Conservation (phyloP, 2,113 vertebrate species). For the Grus americana region DNA sequence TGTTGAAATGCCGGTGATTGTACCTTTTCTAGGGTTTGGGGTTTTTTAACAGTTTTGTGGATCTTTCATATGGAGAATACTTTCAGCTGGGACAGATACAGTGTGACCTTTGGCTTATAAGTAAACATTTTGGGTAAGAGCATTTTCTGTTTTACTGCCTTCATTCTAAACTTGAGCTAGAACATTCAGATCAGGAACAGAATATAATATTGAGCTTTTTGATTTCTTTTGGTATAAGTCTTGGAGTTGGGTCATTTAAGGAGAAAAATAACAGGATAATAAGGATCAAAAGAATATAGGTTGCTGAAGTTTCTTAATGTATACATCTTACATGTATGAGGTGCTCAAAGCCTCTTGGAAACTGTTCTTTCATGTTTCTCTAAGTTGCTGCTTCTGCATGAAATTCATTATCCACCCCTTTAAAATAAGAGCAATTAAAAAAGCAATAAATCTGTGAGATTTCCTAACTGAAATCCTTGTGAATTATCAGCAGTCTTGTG, state of each 20-base stretch:
- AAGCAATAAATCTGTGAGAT: background rate
- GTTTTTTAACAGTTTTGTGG: background rate
- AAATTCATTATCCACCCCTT: background rate
- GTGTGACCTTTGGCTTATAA: background rate
- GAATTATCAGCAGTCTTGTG: background rate
- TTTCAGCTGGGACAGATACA: background rate
- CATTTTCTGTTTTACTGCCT: background rate
- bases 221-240: background rate
- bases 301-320: background rate
- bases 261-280: background rate
- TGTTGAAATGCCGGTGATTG: background rate
- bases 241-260: background rate
- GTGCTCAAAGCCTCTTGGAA: background rate
- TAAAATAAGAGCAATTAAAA: background rate
- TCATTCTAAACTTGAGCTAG: background rate
- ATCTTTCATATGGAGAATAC: background rate
- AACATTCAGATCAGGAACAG: background rate
- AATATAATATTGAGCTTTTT: background rate
- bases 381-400: background rate
- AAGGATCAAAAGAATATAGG: background rate
- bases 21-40: background rate
- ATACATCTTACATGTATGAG: background rate
- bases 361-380: background rate
- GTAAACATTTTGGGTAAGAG: background rate
- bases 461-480: background rate